Percentiles rank a stretch among this genome's conserved stretches.
phyloP scores from a whole-genome alignment of 2,113 vertebrate species.

The Brachypodius melanocephalos region DNA sequence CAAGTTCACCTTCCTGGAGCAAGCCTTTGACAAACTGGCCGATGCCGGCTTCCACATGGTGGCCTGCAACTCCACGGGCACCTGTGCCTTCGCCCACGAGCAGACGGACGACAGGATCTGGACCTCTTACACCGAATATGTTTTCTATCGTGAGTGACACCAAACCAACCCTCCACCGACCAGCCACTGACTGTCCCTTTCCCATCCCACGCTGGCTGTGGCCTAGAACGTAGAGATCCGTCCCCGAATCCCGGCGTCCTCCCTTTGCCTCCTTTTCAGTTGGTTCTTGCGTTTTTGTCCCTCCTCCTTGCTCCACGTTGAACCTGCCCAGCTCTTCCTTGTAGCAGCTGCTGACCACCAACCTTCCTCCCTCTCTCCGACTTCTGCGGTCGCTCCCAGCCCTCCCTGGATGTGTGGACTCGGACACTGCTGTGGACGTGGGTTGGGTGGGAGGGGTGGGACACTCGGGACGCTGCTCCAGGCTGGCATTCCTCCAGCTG shows the following conservation, averaged over 20 bases:
- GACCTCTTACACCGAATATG: slow-evolving; percentile 98
- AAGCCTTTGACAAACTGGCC: slow-evolving; percentile 92
- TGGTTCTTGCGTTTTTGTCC: neutral
- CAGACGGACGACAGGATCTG: slow-evolving; percentile 96
- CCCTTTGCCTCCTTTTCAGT: slow-evolving; percentile 1
- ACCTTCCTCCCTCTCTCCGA: slow-evolving; percentile 16
- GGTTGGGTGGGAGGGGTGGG: neutral
- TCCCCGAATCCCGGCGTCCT: neutral
- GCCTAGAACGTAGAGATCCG: slow-evolving; percentile 46
- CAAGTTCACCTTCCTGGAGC: slow-evolving; percentile 94
- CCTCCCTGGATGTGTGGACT: slow-evolving; percentile 6
- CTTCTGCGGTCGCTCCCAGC: neutral
- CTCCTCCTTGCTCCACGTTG: neutral
- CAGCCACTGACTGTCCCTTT: neutral
- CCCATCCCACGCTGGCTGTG: neutral
- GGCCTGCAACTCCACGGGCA: slow-evolving; percentile 91
- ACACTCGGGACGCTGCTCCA: accelerated
- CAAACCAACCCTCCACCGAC: neutral
- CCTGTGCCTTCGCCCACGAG: slow-evolving; percentile 90
- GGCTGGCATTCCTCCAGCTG: neutral
- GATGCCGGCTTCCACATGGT: slow-evolving; percentile 94
- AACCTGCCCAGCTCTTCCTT: slow-evolving; percentile 6
- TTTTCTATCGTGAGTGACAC: slow-evolving; percentile 95
- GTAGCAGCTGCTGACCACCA: neutral
- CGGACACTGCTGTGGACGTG: neutral